Conservation (phyloP, 2,113 vertebrate genomes). For the Pluvianellus socialis region DNA sequence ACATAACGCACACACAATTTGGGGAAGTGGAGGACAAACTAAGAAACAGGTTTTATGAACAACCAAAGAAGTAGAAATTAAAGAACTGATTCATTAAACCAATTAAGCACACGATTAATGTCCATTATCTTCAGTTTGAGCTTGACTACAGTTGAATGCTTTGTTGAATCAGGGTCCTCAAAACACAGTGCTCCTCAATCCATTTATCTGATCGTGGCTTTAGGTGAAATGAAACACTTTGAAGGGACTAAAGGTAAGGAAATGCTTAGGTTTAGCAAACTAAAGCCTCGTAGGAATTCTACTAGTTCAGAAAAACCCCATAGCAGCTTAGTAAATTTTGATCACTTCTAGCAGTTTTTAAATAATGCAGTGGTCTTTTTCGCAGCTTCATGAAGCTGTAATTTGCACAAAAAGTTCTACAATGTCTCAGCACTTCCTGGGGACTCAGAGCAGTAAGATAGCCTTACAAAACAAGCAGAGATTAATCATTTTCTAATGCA, state of each 20-base stretch:
- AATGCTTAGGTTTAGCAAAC: not conserved
- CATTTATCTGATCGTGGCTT: not conserved
- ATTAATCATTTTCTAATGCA: slow-evolving; percentile 69
- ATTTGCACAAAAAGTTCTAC: not conserved
- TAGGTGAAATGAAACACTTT: not conserved
- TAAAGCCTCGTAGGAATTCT: not conserved
- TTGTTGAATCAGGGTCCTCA: not conserved
- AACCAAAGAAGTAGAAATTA: not conserved
- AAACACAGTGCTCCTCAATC: not conserved
- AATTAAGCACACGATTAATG: not conserved
- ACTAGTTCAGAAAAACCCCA: not conserved
- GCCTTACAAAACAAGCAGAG: slow-evolving; percentile 60
- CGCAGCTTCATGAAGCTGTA: slow-evolving; percentile 10
- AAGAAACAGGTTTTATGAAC: not conserved
- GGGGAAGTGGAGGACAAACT: not conserved
- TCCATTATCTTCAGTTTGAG: not conserved
- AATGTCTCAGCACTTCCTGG: slow-evolving; percentile 52
- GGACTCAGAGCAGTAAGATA: not conserved
- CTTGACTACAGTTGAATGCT: not conserved
- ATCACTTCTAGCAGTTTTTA: slow-evolving; percentile 17
- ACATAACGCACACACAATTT: not conserved
- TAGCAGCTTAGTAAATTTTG: slow-evolving; percentile 15
- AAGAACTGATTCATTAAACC: not conserved
- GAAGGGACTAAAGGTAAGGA: not conserved
- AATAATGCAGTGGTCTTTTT: slow-evolving; percentile 17